Conservation (phyloP, 2,888 invertebrate species). For the Bimastos eiseni region DNA sequence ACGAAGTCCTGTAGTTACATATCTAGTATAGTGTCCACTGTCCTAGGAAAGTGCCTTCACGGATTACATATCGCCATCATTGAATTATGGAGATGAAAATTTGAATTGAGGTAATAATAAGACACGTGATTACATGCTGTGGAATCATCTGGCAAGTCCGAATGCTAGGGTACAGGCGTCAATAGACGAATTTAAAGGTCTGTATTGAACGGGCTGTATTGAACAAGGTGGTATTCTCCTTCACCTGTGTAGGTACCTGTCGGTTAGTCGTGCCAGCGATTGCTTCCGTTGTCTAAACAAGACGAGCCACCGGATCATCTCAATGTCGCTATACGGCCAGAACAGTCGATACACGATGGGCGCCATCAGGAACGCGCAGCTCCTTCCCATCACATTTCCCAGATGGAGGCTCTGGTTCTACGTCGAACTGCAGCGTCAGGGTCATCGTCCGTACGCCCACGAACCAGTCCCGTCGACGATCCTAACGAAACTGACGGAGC, state of each 20-base stretch:
- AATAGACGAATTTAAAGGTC: too few species aligned
- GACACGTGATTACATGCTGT: too few species aligned
- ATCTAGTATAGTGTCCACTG: too few species aligned
- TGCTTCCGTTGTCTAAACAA: background rate
- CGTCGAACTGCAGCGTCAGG: background rate
- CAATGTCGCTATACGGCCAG: slow-evolving; percentile 7
- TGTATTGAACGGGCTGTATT: too few species aligned
- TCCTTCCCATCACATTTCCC: background rate
- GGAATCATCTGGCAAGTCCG: too few species aligned
- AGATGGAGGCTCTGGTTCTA: slow-evolving; percentile 22
- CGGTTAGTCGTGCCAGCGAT: background rate
- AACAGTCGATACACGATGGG: slow-evolving; percentile 3
- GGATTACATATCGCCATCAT: too few species aligned
- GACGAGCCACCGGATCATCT: background rate
- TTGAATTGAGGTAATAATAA: too few species aligned
- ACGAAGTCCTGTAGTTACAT: too few species aligned
- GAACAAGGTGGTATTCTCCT: background rate
- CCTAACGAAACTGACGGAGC: background rate
- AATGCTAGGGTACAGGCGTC: too few species aligned
- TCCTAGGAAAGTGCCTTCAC: too few species aligned
- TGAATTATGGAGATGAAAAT: too few species aligned
- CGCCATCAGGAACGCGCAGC: slow-evolving; percentile 28
- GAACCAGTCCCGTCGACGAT: background rate
- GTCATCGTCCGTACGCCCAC: background rate
- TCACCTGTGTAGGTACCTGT: background rate